These are phyloP conservation scores for Zosterops hypoxanthus DNA, from an alignment of 2,113 vertebrate species.

Conservation along the genomic window DNA sequence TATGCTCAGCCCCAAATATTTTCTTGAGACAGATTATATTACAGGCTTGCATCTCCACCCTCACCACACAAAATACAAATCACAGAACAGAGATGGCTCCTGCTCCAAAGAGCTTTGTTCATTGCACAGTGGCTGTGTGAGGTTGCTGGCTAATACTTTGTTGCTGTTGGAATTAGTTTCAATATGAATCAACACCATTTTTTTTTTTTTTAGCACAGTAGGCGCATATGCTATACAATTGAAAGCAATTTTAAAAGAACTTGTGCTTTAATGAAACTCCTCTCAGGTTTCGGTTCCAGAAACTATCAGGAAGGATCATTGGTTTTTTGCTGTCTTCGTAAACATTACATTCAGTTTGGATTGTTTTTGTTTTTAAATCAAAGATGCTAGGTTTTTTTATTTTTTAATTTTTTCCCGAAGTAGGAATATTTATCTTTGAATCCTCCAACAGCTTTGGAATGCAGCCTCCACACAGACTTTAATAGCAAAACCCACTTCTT, in stretches of 20 bases:
- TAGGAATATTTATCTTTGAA: slow-evolving; percentile 75
- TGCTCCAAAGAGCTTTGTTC: background rate
- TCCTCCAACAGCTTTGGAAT: slow-evolving; percentile 67
- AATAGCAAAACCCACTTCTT: slow-evolving; percentile 81
- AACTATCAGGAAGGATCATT: background rate
- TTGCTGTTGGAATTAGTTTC: slow-evolving; percentile 51
- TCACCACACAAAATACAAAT: background rate
- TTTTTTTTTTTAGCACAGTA: background rate
- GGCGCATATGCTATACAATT: background rate
- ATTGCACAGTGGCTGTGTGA: background rate
- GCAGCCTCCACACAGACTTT: slow-evolving; percentile 77
- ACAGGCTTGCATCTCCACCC: background rate
- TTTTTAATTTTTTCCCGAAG: background rate
- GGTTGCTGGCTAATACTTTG: slow-evolving; percentile 35
- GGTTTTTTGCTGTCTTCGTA: slow-evolving; percentile 24
- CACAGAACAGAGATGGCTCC: background rate
- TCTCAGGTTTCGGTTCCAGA: background rate
- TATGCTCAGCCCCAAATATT: background rate
- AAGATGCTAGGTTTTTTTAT: background rate
- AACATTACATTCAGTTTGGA: slow-evolving; percentile 35
- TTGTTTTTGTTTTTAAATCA: slow-evolving; percentile 5
- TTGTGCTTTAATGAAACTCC: background rate
- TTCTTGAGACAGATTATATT: slow-evolving; percentile 11
- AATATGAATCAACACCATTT: slow-evolving; percentile 31
- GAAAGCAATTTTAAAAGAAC: slow-evolving; percentile 25